Evolutionary conservation across 2,797 vertebrate genomes (phyloP), one percentile per base, ranked within the genome.

Genomic region (Rhinogobio ventralis): DNA sequence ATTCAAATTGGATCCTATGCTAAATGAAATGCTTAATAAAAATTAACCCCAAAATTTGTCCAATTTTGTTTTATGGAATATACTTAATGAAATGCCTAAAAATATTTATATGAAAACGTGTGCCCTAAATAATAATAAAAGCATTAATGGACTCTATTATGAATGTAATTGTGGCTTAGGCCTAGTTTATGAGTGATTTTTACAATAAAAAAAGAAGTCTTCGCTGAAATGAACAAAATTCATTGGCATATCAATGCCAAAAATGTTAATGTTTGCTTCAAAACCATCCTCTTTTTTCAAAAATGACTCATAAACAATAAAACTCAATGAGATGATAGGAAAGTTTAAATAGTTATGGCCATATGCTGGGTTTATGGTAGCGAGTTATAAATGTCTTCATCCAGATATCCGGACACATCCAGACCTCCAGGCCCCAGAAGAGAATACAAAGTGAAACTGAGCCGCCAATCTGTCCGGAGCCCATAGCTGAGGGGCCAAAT

Each of bases 401-500:
- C 60, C 82, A 68, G 45, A 67, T 45, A 78, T 71, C 74, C 28
- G 49, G 64, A 84, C 39, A 17, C 25, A 45, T 60, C 66, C 64
- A 69, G 74, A 78, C 67, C 74, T 77, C 49, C 25, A 64, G 28
- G 30, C 42, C 45, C 30, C 72, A n/a, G 7, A 19, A 84, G 49
- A 79, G 76, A 79, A 86, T 9, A 87, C 77, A 57, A 66, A 80
- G 57, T 82, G 75, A 82, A 86, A 64, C 60, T n/a, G 77, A 79
- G 74, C 55, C 79, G 25, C 39, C 53, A 15, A 28, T 36, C 71
- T 62, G 62, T 68, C 79, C 84, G 45, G 33, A 77, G 45, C 64
- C 68, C 55, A 79, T 73, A 68, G 69, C 71, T 60, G 67, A 88
- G 83, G 77, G 92, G 93, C 91, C 89, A 93, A 93, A 94, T 93